Evolutionary conservation across 1,140 invertebrate genomes (phyloP), one percentile per base, ranked within the genome.

Genomic region (Drosophila guanche): DNA sequence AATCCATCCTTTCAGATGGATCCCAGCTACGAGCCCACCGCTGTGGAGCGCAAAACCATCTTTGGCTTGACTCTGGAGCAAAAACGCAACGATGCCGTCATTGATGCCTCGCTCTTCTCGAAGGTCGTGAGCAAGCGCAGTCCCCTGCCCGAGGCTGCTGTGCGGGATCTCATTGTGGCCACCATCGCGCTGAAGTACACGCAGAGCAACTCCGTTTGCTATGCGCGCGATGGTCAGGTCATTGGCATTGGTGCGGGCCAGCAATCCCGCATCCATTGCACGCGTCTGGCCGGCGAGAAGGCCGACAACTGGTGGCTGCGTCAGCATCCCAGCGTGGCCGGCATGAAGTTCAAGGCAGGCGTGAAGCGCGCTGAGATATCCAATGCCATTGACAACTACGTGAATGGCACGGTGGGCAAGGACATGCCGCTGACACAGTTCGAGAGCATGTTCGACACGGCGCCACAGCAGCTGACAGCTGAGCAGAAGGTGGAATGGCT

Each of bases 231-330:
- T 92, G 97, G 97, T 0, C 97, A 99, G 93, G 96, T 99, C 0
- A 96, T 99, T 89, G 98, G 98, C 41, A 99, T 99, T 70, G 98
- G 98, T 45, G 98, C 98, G 25, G 98, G 98, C 0, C 98, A 99
- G 90, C 98, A 99, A 91, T 98, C 97, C 0, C 94, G 98, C 69
- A 99, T 99, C 89, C 98, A 99, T 92, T 99, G 98, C 92, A 99
- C 98, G 0, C 94, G 98, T 77, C 93, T 99, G 65, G 98, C 98
- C 60, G 98, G 98, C 14, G 97, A 98, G 89, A 99, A 99, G 92
- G 97, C 97, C n/a, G 96, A 98, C 90, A 97, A 98, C 92, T 99
- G 98, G 98, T 99, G 98, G 98, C 91, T 99, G 68, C 94, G 98
- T 23, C 96, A 98, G 55, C 98, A 99, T 92, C 97, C 98, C 14